phyloP scores from a whole-genome alignment of 2,113 vertebrate genomes.

The Pseudopipra pipra region DNA sequence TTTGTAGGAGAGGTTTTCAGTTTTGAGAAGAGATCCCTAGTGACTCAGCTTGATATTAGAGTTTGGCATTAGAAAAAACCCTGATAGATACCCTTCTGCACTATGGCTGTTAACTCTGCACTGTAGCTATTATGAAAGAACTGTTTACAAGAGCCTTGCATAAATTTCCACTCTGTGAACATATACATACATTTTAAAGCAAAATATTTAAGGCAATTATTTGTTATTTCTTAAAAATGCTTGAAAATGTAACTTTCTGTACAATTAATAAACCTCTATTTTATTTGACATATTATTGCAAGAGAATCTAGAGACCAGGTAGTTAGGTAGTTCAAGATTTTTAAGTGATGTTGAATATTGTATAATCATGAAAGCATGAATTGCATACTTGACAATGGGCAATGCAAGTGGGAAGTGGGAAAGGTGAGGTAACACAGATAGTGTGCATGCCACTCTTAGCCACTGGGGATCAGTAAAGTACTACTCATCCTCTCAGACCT shows the following conservation, averaged over 20 bases:
- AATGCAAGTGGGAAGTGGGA: background rate
- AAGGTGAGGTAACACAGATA: background rate
- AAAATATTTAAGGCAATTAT: background rate
- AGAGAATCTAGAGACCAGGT: background rate
- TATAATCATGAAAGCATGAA: background rate
- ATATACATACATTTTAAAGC: background rate
- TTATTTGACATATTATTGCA: background rate
- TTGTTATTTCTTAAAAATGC: background rate
- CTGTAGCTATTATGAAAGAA: background rate
- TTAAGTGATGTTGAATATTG: background rate
- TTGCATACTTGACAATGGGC: background rate
- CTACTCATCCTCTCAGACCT: background rate
- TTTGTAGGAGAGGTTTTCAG: background rate
- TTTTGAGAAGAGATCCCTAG: background rate
- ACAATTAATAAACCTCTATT: background rate
- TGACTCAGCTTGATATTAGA: background rate
- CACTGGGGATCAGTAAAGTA: slow-evolving; percentile 60
- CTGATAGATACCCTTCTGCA: background rate
- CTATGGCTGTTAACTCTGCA: background rate
- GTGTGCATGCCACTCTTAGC: slow-evolving; percentile 7
- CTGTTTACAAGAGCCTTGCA: background rate
- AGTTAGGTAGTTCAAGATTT: background rate
- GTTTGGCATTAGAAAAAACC: background rate
- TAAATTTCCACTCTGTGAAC: background rate
- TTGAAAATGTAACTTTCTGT: background rate